phyloP scores from a whole-genome alignment of 1,140 invertebrate species.

The Drosophila yakuba region DNA sequence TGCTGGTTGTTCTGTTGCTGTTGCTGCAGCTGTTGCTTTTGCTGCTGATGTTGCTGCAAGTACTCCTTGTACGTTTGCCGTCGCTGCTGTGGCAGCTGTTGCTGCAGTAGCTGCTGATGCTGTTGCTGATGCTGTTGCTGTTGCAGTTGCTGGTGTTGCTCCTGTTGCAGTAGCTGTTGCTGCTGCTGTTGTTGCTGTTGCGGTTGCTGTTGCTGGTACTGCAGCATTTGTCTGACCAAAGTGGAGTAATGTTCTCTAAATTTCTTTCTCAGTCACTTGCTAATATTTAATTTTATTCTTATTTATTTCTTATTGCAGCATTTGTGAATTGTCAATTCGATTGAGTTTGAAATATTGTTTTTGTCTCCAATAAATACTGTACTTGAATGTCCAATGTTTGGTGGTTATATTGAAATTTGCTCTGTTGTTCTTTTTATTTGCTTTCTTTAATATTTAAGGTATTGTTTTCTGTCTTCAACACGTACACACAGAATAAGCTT shows the following conservation, averaged over 20 bases:
- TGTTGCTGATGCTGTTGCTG: conserved; percentile 41
- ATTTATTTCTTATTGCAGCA: conserved; percentile 1
- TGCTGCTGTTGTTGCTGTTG: conserved; percentile 26
- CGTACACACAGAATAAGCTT: conserved; percentile 18
- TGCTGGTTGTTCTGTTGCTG: conserved; percentile 67
- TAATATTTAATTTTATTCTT: neutral
- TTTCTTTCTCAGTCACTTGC: neutral
- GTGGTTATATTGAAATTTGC: neutral
- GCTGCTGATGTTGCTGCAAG: conserved; percentile 66
- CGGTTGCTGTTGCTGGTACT: conserved; percentile 65
- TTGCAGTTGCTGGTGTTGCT: conserved; percentile 12
- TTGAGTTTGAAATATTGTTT: neutral
- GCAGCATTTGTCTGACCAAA: conserved; percentile 66
- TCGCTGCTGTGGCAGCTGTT: conserved; percentile 58
- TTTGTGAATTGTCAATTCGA: neutral
- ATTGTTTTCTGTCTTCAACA: conserved; percentile 1
- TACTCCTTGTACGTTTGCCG: conserved; percentile 70
- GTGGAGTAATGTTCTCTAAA: conserved; percentile 21
- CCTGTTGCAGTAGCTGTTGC: conserved; percentile 37
- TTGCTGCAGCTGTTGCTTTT: conserved; percentile 58
- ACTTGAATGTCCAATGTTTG: neutral
- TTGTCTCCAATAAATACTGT: neutral
- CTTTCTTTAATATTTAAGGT: conserved; percentile 11
- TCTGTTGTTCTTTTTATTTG: neutral
- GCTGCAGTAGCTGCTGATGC: conserved; percentile 47